These are phyloP conservation scores for Rhincodon typus DNA, from an alignment of 2,797 vertebrate genomes.

Conservation along the genomic window DNA sequence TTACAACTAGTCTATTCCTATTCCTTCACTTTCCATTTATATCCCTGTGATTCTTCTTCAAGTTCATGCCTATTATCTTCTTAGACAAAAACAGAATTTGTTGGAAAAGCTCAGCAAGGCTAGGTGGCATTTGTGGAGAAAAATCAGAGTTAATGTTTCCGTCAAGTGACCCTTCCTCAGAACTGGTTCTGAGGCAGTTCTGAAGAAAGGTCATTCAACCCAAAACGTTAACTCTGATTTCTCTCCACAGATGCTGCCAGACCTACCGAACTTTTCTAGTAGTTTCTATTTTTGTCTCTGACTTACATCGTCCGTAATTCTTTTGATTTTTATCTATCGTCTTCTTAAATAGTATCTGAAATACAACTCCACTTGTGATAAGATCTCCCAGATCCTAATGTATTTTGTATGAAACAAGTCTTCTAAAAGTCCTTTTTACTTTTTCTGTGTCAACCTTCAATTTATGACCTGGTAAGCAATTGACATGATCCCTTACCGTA, in stretches of 20 bases:
- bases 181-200: too few species aligned
- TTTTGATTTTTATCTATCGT: not conserved
- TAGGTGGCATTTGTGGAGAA: too few species aligned
- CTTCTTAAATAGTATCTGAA: not conserved
- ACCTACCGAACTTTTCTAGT: too few species aligned
- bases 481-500: not conserved
- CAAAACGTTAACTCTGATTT: too few species aligned
- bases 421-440: not conserved
- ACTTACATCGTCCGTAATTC: too few species aligned
- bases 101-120: too few species aligned
- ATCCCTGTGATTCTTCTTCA: not conserved
- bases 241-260: too few species aligned
- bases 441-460: not conserved
- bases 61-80: not conserved
- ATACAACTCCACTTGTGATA: not conserved
- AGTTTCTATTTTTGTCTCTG: too few species aligned
- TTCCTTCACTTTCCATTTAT: not conserved
- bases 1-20: not conserved
- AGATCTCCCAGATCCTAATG: not conserved
- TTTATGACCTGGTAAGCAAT: not conserved
- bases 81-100: too few species aligned
- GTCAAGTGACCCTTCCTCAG: too few species aligned
- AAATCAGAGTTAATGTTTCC: too few species aligned
- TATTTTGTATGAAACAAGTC: not conserved
- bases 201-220: too few species aligned